Percentiles rank a stretch among this genome's conserved stretches.
These are phyloP conservation scores for Gobionotothen gibberifrons DNA, from an alignment of 2,797 vertebrate genomes.

Conservation along the genomic window DNA sequence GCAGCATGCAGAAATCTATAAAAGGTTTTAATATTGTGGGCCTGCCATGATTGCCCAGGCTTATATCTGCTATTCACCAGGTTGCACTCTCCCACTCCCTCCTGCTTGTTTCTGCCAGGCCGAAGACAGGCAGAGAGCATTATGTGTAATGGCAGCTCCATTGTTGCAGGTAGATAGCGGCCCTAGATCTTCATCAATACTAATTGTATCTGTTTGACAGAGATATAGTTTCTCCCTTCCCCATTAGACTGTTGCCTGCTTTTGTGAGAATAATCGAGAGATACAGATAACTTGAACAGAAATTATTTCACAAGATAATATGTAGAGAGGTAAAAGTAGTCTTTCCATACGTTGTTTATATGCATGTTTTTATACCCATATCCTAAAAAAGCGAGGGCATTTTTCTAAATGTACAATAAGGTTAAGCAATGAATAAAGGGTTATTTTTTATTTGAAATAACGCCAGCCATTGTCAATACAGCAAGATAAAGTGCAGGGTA, in stretches of 20 bases:
- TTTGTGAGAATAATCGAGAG: slow-evolving; percentile 22
- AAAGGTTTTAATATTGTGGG: slow-evolving; percentile 82
- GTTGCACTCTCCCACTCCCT: slow-evolving; percentile 64
- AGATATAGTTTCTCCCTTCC: slow-evolving; percentile 62
- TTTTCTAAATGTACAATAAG: slow-evolving; percentile 18
- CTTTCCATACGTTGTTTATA: not conserved
- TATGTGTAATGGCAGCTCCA: slow-evolving; percentile 58
- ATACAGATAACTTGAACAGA: not conserved
- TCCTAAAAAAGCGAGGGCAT: not conserved
- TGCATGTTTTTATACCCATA: not conserved
- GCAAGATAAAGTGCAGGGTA: slow-evolving; percentile 17
- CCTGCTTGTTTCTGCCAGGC: slow-evolving; percentile 60
- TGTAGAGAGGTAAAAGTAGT: not conserved
- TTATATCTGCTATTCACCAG: slow-evolving; percentile 82
- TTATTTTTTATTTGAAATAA: slow-evolving; percentile 14
- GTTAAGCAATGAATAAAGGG: slow-evolving; percentile 1
- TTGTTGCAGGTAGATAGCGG: slow-evolving; percentile 67
- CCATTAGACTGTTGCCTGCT: slow-evolving; percentile 50
- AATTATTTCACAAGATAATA: not conserved
- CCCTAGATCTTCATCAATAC: slow-evolving; percentile 75
- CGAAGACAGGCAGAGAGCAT: slow-evolving; percentile 59
- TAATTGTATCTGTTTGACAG: slow-evolving; percentile 78
- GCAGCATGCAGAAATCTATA: slow-evolving; percentile 78
- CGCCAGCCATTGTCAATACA: slow-evolving; percentile 20
- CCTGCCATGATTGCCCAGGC: slow-evolving; percentile 74